phyloP scores from a whole-genome alignment of 2,888 invertebrate species.

The Eupsilia transversa region DNA sequence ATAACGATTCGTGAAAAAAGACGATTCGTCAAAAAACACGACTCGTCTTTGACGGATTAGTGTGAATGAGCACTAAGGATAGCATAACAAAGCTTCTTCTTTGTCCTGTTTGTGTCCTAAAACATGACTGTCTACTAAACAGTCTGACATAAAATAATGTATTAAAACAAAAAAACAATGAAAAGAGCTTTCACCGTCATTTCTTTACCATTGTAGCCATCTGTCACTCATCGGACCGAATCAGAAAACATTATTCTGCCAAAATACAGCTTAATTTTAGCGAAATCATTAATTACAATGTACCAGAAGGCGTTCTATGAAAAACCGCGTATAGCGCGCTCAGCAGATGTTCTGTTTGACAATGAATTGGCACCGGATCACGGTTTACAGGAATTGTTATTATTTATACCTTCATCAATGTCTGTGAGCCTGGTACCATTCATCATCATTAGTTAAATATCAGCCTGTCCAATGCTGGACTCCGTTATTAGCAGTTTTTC shows the following conservation, averaged over 20 bases:
- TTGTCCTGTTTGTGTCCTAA: neutral
- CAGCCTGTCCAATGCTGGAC: neutral
- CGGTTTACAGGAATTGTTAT: conserved; percentile 29
- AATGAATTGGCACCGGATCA: conserved; percentile 40
- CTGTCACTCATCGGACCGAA: conserved; percentile 32
- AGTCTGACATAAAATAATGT: neutral
- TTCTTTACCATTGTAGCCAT: conserved; percentile 17
- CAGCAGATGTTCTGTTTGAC: conserved; percentile 39
- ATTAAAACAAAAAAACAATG: too few species aligned
- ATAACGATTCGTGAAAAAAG: too few species aligned
- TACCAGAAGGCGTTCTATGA: conserved; percentile 13
- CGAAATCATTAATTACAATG: conserved; percentile 40
- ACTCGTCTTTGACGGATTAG: too few species aligned
- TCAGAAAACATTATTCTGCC: conserved; percentile 31
- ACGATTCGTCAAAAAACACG: too few species aligned
- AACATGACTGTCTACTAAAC: neutral
- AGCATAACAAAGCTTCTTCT: neutral
- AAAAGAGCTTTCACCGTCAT: conserved; percentile 9
- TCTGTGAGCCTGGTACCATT: conserved; percentile 27
- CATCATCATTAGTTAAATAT: neutral
- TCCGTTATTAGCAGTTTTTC: neutral
- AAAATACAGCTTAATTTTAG: conserved; percentile 46
- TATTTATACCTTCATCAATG: conserved; percentile 38
- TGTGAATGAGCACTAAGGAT: too few species aligned
- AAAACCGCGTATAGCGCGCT: neutral